Evolutionary conservation across 53 echinoderm and acorn worm genomes (phyloP), one percentile per base, ranked within the genome.

Genomic region (Astropecten irregularis): DNA sequence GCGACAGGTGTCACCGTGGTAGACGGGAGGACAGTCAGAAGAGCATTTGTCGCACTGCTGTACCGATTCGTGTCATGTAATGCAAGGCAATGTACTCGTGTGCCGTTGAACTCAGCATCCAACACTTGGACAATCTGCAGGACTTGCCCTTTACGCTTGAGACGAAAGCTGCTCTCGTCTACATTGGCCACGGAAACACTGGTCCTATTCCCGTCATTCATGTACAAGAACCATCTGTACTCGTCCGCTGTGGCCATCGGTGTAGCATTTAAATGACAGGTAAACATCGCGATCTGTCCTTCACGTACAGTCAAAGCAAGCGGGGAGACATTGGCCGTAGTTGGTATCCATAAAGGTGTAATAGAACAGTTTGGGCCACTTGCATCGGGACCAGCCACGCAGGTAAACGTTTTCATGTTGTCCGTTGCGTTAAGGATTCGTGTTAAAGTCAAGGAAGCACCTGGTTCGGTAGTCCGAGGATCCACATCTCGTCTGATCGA

Each of bases 401-500:
- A 71, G 1, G 52, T 71, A 33, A 71, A 71, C 51, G 30, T 52
- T 18, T 20, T 71, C 50, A 49, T 49, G 34, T 71, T 71, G 52
- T 71, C 71, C 31, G 34, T 10, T 50, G 49, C 52, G 20, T 16
- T 71, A 16, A 71, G 18, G 8, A 21, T 28, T 1, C 21, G 68
- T 28, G 47, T 6, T 30, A 69, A 5, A 3, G 19, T 44, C 13
- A 48, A 69, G 3, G 15, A 14, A 1, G 28, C 2, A 13, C 33
- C 69, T 49, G 69, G 69, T n/a, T 69, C 48, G 3, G 30, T 49
- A 1, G 5, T 8, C 13, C 0, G 19, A n/a, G n/a, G n/a, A n/a
- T n/a, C n/a, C n/a, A n/a, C n/a, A n/a, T n/a, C n/a, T n/a, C n/a
- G n/a, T n/a, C n/a, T n/a, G n/a, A n/a, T n/a, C n/a, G n/a, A n/a